phyloP scores from a whole-genome alignment of 2,888 invertebrate species.

The Holacanthella duospinosa region DNA sequence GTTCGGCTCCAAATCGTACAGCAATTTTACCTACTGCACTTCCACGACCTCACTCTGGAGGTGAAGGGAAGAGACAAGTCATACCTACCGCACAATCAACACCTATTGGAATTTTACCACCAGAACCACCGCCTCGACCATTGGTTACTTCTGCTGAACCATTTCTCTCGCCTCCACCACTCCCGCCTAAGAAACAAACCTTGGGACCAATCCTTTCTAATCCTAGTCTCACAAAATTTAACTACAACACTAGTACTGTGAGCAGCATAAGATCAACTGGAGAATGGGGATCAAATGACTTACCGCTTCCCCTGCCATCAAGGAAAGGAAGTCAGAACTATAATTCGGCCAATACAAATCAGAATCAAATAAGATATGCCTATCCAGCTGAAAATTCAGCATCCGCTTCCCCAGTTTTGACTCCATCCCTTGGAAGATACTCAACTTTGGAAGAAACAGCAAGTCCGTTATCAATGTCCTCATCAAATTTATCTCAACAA shows the following conservation, averaged over 20 bases:
- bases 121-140: constrained; percentile 59
- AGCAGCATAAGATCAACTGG: too few relatives aligned
- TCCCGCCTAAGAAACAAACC: constrained; percentile 52
- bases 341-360: background rate
- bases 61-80: constrained; percentile 38
- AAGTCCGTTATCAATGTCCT: background rate
- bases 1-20: background rate
- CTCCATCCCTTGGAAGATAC: background rate
- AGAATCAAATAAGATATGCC: background rate
- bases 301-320: constrained; percentile 54
- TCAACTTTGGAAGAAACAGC: background rate
- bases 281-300: constrained; percentile 42
- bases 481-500: background rate
- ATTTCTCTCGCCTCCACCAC: constrained; percentile 50
- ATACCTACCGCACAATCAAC: constrained; percentile 33
- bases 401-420: background rate
- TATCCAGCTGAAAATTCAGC: constrained; percentile 2
- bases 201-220: constrained; percentile 22
- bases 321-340: background rate
- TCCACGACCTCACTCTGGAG: constrained; percentile 34
- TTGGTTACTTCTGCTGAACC: constrained; percentile 10
- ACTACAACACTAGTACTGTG: constrained; percentile 6
- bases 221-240: constrained; percentile 15
- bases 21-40: constrained; percentile 26
- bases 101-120: constrained; percentile 43